Evolutionary conservation across 2,113 vertebrate species (phyloP), one percentile per base, ranked within the genome.

Genomic region (Promerops cafer): DNA sequence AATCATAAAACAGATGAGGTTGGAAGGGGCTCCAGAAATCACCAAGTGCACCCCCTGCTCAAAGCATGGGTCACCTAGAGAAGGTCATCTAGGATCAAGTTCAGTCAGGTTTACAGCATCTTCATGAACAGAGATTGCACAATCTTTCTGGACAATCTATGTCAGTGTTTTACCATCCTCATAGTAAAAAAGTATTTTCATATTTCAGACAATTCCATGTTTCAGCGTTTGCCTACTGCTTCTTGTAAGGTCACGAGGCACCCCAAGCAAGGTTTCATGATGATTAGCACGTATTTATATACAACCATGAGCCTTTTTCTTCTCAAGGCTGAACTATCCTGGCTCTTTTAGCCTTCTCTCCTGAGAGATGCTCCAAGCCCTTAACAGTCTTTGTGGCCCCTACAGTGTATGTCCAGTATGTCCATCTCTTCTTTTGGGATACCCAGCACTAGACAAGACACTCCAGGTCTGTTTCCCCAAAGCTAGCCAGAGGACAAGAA

Each of bases 171-270:
- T 8, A 31, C 30, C 33, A 70, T 7, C 8, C 23, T 45, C 44
- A 49, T 8, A 80, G 13, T 40, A 53, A 69, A 69, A 35, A 75
- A 20, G 22, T 28, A 49, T 37, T 64, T 64, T 45, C 30, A 17
- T 53, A 33, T 71, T 83, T 90, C 37, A 82, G 35, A 69, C 17
- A 18, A 49, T 40, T 80, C 7, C 39, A 30, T 50, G 35, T 63
- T 84, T 59, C 69, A 90, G 12, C 33, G 33, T 59, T 33, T 45
- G 22, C 28, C 18, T 16, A 8, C 11, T 49, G 44, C 16, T 39
- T 91, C n/a, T 50, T 20, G 3, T 0, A 64, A 69, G 19, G 22
- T 21, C 60, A 61, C 0, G 0, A 19, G 39, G 33, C 40, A 69
- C 7, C 15, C 26, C 31, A 8, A 70, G 42, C 40, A 80, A 39